Base-by-base conservation (phyloP, 2,888 invertebrate genomes). In the Dicycla oo region DNA sequence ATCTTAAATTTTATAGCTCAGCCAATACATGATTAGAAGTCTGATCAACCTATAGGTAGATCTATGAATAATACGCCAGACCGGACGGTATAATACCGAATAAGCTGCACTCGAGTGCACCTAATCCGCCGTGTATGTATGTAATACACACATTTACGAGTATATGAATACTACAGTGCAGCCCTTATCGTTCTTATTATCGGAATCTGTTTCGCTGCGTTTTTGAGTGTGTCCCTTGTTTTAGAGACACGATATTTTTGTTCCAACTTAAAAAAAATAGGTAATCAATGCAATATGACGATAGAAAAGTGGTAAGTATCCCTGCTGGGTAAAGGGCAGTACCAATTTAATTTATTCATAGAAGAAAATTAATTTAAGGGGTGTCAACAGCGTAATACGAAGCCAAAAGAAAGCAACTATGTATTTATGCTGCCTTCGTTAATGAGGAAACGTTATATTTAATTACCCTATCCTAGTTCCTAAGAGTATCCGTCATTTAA, bases 141-240 rank as follows among this genome's bases (percentile, higher is more conserved):
- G 71, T 82, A 84, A 89, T 85, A 83, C 86, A 88, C 53, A 88
- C 88, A 88, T 90, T 90, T 89, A n/a, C n/a, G n/a, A n/a, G n/a
- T n/a, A 87, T 90, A 89, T 88, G 88, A 89, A 86, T 87, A 84
- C 87, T 88, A 88, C 89, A 88, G 88, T 88, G 86, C 88, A 79
- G 81, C 80, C 88, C 87, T 89, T 91, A 90, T 91, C 88, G 89
- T 88, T 89, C 90, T 90, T 90, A 87, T n/a, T 88, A 88, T 87
- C 85, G 86, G 81, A 85, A 81, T 69, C 62, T 49, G n/a, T 58
- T 73, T 82, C 82, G 73, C 57, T 61, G 64, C 58, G 49, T 62
- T 74, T 74, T 56, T 54, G 54, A 40, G 40, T 75, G 88, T 91
- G 82, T 90, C 89, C 91, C 87, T 83, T 90, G 75, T 49, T 65